Conservation (phyloP, 2,113 vertebrate genomes). For the Tragulus kanchil region DNA sequence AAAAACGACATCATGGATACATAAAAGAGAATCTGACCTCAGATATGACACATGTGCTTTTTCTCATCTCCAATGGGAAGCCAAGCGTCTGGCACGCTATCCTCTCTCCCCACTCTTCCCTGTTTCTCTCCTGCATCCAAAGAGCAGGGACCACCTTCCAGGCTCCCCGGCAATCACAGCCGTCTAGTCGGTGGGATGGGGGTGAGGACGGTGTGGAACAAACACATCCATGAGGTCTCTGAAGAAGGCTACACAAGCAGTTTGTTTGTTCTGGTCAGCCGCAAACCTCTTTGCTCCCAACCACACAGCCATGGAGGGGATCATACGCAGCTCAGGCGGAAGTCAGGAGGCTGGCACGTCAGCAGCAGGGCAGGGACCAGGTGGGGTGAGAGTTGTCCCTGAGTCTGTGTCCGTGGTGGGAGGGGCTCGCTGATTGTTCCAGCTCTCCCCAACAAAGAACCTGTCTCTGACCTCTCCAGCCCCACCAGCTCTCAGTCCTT, state of each 20-base stretch:
- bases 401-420: neutral
- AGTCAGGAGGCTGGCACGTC: neutral
- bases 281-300: neutral
- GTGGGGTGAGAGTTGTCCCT: neutral
- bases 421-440: neutral
- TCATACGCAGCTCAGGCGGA: neutral
- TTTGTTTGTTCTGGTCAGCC: constrained; percentile 61
- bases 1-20: neutral
- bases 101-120: neutral
- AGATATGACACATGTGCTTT: neutral
- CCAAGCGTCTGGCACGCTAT: neutral
- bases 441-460: neutral
- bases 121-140: neutral
- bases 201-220: neutral
- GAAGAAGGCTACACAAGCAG: constrained; percentile 58
- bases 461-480: neutral
- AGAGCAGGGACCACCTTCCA: neutral
- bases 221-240: constrained; percentile 5
- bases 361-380: neutral
- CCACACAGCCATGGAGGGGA: neutral
- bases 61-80: neutral
- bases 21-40: neutral
- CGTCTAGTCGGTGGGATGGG: neutral
- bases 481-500: neutral
- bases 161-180: neutral